Percentiles rank a stretch among this genome's conserved stretches.
phyloP scores from a whole-genome alignment of 2,113 vertebrate species.

The Meles meles region DNA sequence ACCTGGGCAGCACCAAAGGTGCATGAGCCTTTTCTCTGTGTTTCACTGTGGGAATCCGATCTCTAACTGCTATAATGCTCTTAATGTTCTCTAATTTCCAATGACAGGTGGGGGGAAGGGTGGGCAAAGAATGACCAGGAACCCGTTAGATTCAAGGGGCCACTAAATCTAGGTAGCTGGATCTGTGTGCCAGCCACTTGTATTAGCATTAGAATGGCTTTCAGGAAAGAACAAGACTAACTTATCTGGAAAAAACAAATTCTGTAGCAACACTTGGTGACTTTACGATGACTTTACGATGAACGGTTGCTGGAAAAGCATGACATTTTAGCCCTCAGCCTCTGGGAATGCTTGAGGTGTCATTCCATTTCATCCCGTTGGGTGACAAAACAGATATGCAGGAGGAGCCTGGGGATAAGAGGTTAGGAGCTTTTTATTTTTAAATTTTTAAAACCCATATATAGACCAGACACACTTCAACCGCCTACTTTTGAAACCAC shows the following conservation, averaged over 20 bases:
- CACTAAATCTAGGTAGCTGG: neutral
- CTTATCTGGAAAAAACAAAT: conserved; percentile 17
- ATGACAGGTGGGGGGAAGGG: neutral
- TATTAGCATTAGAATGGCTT: conserved; percentile 78
- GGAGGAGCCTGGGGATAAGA: conserved; percentile 70
- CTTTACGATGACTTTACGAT: conserved; percentile 60
- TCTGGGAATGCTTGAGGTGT: conserved; percentile 66
- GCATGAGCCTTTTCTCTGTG: neutral
- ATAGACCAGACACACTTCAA: neutral
- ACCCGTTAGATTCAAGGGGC: neutral
- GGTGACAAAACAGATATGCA: conserved; percentile 60
- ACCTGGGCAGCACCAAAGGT: neutral
- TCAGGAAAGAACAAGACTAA: conserved; percentile 38
- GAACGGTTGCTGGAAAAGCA: conserved; percentile 44
- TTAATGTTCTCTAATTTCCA: neutral
- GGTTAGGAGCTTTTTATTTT: conserved; percentile 40
- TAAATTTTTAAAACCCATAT: neutral
- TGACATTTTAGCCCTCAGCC: conserved; percentile 74
- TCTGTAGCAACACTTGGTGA: conserved; percentile 53
- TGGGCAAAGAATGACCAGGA: neutral
- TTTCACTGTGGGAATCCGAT: neutral
- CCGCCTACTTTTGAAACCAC: conserved; percentile 29
- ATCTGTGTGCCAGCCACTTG: neutral
- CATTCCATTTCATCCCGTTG: conserved; percentile 53
- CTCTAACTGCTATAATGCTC: neutral